These are phyloP conservation scores for Balaeniceps rex DNA, from an alignment of 2,113 vertebrate species.

Conservation along the genomic window DNA sequence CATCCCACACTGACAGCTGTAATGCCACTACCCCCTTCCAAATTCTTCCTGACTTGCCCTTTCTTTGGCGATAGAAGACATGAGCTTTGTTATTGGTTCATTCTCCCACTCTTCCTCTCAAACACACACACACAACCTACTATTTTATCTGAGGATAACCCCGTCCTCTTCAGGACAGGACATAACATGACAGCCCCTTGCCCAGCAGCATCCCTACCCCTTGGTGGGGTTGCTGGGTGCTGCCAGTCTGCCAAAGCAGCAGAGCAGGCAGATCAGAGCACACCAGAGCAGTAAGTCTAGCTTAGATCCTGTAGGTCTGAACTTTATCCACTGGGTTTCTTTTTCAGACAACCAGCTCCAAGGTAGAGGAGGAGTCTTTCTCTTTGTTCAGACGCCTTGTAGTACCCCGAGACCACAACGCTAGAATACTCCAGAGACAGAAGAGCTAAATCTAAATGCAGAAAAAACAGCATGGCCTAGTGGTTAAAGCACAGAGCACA, in stretches of 20 bases:
- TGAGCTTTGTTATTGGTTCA: neutral
- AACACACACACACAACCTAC: rapidly evolving
- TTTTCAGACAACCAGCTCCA: neutral
- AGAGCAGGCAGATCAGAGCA: neutral
- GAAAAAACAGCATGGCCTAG: neutral
- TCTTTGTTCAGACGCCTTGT: neutral
- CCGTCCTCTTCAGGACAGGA: neutral
- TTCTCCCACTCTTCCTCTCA: neutral
- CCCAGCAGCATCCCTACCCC: neutral
- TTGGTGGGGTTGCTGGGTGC: neutral
- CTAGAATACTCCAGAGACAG: neutral
- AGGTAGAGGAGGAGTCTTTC: neutral
- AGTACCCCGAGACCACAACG: neutral
- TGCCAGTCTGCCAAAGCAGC: neutral
- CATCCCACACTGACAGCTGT: neutral
- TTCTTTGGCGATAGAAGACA: neutral
- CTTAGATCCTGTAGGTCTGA: neutral
- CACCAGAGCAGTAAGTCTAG: neutral
- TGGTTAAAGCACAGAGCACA: neutral
- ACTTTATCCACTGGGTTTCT: neutral
- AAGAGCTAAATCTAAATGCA: neutral
- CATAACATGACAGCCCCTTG: neutral
- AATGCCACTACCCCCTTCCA: neutral
- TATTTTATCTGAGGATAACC: neutral
- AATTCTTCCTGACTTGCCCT: neutral